phyloP scores from a whole-genome alignment of 2,888 invertebrate genomes.

The Troides oblongomaculatus region DNA sequence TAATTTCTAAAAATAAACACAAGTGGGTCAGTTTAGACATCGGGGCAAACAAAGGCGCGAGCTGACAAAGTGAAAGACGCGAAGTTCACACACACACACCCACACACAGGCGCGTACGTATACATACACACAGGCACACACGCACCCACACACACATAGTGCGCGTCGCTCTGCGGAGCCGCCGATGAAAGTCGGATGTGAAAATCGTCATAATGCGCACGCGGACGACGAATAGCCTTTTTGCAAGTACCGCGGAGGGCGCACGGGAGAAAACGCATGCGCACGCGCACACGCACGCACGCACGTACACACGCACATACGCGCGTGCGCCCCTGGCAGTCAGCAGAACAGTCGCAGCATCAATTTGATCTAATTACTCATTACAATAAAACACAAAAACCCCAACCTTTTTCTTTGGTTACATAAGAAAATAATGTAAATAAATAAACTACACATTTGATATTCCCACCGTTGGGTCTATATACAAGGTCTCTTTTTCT shows the following conservation, averaged over 20 bases:
- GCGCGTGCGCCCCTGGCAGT: slow-evolving; percentile 41
- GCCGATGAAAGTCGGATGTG: slow-evolving; percentile 78
- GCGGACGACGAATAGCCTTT: slow-evolving; percentile 57
- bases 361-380: too few species aligned
- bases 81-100: slow-evolving; percentile 36
- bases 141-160: too few species aligned
- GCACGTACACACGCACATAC: slow-evolving; percentile 36
- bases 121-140: too few species aligned
- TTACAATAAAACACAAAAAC: too few species aligned
- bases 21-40: slow-evolving; percentile 53
- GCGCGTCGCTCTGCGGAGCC: slow-evolving; percentile 23
- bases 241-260: slow-evolving; percentile 50
- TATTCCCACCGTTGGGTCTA: too few species aligned
- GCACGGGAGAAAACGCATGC: slow-evolving; percentile 52
- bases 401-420: too few species aligned
- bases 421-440: too few species aligned
- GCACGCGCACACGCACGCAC: slow-evolving; percentile 37
- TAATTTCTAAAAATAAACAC: slow-evolving; percentile 43
- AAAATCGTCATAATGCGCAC: slow-evolving; percentile 72
- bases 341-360: slow-evolving; percentile 33
- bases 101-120: too few species aligned
- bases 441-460: too few species aligned
- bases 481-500: too few species aligned
- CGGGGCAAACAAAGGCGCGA: slow-evolving; percentile 69
- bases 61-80: slow-evolving; percentile 51